These are phyloP conservation scores for Lapara coniferarum DNA, from an alignment of 2,888 invertebrate species.

Conservation along the genomic window DNA sequence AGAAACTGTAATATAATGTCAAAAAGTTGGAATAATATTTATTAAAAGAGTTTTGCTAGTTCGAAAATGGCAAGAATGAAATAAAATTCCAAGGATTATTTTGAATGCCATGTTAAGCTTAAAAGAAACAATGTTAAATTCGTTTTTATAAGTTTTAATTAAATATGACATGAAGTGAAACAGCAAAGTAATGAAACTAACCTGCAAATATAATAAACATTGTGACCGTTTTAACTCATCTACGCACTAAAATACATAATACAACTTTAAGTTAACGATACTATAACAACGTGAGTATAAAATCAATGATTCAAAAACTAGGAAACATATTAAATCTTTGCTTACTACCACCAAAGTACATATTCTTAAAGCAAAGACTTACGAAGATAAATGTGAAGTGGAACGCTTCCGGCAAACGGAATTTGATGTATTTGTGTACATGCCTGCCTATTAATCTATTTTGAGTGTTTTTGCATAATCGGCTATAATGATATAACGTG, in stretches of 20 bases:
- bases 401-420: slow-evolving; percentile 37
- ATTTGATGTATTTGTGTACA: slow-evolving; percentile 38
- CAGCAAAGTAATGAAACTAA: too few species aligned
- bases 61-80: too few species aligned
- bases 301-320: slow-evolving; percentile 59
- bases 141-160: too few species aligned
- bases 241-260: not conserved
- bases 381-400: slow-evolving; percentile 23
- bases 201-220: too few species aligned
- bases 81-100: too few species aligned
- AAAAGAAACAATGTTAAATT: too few species aligned
- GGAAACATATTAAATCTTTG: slow-evolving; percentile 46
- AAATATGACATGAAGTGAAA: too few species aligned
- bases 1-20: too few species aligned
- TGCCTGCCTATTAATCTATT: slow-evolving; percentile 39
- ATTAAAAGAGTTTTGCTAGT: too few species aligned
- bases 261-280: slow-evolving; percentile 23
- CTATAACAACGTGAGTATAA: slow-evolving; percentile 52
- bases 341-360: slow-evolving; percentile 18
- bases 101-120: too few species aligned
- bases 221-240: too few species aligned
- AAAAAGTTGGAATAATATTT: too few species aligned
- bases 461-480: slow-evolving; percentile 19
- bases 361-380: slow-evolving; percentile 20
- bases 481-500: not conserved